A percentile compares a stretch with the other conserved stretches of the same genome.
These are phyloP conservation scores for Cepphus grylle DNA, from an alignment of 2,113 vertebrate genomes.

Conservation along the genomic window DNA sequence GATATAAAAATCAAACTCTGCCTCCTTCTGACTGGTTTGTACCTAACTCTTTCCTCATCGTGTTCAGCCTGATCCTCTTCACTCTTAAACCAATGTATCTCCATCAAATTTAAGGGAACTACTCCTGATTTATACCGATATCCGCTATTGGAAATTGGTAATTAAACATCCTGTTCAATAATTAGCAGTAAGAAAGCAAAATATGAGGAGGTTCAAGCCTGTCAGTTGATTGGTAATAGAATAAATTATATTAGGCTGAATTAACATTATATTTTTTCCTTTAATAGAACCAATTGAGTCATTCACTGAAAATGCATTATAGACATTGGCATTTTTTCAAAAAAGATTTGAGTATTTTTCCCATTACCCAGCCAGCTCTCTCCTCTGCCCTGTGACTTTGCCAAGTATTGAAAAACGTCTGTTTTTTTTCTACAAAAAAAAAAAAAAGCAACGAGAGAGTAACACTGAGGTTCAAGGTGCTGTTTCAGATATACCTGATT, in stretches of 20 bases:
- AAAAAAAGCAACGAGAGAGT: not conserved
- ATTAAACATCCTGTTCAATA: not conserved
- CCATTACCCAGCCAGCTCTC: constrained; percentile 58
- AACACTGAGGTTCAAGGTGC: not conserved
- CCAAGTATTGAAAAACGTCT: constrained; percentile 39
- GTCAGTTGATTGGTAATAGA: not conserved
- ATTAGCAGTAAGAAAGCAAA: not conserved
- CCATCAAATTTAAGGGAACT: not conserved
- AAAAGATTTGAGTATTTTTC: constrained; percentile 59
- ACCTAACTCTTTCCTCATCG: not conserved
- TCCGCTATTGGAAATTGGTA: not conserved
- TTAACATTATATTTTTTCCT: constrained; percentile 43
- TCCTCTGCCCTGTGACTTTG: constrained; percentile 10
- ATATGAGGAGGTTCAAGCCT: not conserved
- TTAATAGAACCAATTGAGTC: constrained; percentile 58
- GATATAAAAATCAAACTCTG: not conserved
- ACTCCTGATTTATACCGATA: not conserved
- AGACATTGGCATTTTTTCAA: constrained; percentile 62
- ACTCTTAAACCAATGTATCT: not conserved
- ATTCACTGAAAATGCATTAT: constrained; percentile 64
- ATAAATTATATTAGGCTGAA: constrained; percentile 19
- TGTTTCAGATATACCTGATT: not conserved
- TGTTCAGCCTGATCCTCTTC: not conserved
- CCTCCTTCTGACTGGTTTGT: not conserved
- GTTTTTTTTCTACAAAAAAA: not conserved